Base-by-base conservation (phyloP, 2,888 invertebrate genomes). In the Rhamphomyia laevipes region DNA sequence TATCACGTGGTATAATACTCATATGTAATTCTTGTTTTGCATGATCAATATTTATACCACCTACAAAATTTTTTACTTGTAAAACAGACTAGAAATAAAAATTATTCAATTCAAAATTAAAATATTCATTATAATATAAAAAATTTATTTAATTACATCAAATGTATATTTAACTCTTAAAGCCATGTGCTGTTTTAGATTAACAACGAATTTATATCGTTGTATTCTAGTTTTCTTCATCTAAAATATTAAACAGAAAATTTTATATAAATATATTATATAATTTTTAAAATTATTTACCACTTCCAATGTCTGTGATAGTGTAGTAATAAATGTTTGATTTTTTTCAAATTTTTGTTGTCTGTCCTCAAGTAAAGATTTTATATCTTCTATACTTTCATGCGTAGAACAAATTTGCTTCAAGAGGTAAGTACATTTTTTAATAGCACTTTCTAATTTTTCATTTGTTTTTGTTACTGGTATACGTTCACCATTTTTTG, bases 1-100 rank as follows among this genome's bases (percentile, higher is more conserved):
- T 73, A 51, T 76, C 75, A 48, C 73, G 73, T 1, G 80, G 77
- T 47, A 72, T 70, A 0, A 81, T 77, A 43, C 73, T 68, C 45
- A 82, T 65, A 18, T 73, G 70, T 13, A 80, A 64, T 31, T 66
- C 69, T 49, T 71, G 69, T 3, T 67, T 63, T 9, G 57, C 55
- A 56, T 76, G 71, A 58, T 77, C 69, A n/a, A 61, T 54, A 23
- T 50, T 51, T 23, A 63, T 54, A 15, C 60, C 54, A 2, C 65
- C 70, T 9, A 57, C 55, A 47, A 66, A 69, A n/a, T 62, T 52
- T 1, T 68, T 64, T 27, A 64, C 50, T 35, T 57, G 53, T 15
- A 67, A 58, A 10, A 64, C 59, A 51, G 58, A 53, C 64, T 66
- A 51, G 2, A 55, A 48, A 40, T 21, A 17, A 13, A 47, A 21